Evolutionary conservation across 2,797 vertebrate species (phyloP).

Genomic region (Sarcophilus harrisii): DNA sequence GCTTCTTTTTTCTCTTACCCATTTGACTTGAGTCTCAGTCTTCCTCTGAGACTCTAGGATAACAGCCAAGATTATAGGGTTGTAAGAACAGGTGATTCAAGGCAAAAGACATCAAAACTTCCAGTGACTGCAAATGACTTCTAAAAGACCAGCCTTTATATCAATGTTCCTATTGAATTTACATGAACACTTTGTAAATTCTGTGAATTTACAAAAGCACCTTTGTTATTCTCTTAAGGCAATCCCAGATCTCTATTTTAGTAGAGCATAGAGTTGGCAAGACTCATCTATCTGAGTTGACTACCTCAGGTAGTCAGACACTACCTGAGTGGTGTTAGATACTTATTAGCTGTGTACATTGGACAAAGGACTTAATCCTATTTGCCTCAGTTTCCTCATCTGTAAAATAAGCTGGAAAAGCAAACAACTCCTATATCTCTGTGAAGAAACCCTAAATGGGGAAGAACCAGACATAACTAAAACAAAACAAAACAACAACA

Average conservation of each 20-base stretch:
- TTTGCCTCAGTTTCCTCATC: constrained; percentile 35
- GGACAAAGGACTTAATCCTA: not conserved
- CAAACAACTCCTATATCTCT: not conserved
- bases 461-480: not conserved
- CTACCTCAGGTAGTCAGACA: too few species aligned
- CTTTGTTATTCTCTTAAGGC: constrained; percentile 24
- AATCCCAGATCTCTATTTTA: not conserved
- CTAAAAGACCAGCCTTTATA: not conserved
- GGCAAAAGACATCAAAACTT: not conserved
- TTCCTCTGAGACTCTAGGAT: constrained; percentile 18
- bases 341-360: not conserved
- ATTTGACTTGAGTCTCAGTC: constrained; percentile 42
- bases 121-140: not conserved
- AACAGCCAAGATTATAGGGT: not conserved
- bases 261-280: not conserved
- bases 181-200: constrained; percentile 23
- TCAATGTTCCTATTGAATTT: not conserved
- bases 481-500: not conserved
- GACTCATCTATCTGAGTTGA: not conserved
- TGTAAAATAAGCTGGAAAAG: not conserved
- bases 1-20: constrained; percentile 2
- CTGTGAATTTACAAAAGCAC: not conserved
- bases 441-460: not conserved
- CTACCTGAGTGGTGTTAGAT: not conserved
- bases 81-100: constrained; percentile 33